Evolutionary conservation across 2,888 invertebrate genomes (phyloP), one percentile per base, ranked within the genome.

Genomic region (Lasiommata megera): DNA sequence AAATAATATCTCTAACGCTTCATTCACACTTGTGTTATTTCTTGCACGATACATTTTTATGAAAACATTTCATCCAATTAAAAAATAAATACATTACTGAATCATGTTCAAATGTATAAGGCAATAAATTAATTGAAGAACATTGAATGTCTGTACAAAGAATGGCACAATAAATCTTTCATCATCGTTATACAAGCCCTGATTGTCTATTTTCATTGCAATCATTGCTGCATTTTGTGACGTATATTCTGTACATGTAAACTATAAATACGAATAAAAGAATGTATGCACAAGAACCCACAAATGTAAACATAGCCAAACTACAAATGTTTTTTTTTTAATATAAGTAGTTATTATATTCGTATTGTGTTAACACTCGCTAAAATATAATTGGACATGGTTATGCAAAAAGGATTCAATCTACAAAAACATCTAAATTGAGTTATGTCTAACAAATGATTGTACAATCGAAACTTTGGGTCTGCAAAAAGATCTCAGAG

Each of bases 1-100:
- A 68, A 82, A 78, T 65, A 66, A 53, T 58, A 63, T 63, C 56
- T 58, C 63, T 60, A 63, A 61, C 34, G 54, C 55, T 43, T 40
- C 40, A 29, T 50, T 31, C 54, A 46, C 53, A 57, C 54, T 55
- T 60, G 54, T 47, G 50, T 17, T 28, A 40, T 51, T 7, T 51
- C 23, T 12, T 48, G 36, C 16, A 47, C 17, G 1, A 34, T 11
- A 29, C 46, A 48, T 1, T 1, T 1, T 34, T 17, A 40, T 38
- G 5, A 12, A 38, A 16, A 16, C 28, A 28, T 28, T 23, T 23
- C 34, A 34, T 34, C 3, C 11, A 34, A 34, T 3, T 23, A 5
- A 12, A 43, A 12, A 23, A n/a, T n/a, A n/a, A n/a, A n/a, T n/a
- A n/a, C n/a, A n/a, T n/a, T n/a, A 43, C 23, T 34, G 11, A 3